phyloP scores from a whole-genome alignment of 2,888 invertebrate genomes.

The Cantharis rufa region DNA sequence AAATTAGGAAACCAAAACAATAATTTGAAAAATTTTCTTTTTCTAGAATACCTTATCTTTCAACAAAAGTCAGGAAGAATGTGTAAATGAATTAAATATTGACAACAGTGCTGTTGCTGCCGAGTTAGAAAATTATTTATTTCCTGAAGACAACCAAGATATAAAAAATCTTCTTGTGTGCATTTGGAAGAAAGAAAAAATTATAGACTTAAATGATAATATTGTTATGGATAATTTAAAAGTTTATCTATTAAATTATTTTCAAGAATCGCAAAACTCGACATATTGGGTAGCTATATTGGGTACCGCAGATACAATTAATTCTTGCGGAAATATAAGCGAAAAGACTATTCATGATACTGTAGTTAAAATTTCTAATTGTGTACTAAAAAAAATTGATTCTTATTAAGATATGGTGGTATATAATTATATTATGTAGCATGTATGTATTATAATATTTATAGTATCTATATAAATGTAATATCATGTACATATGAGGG shows the following conservation, averaged over 20 bases:
- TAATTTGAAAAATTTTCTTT: background rate
- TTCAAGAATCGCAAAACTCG: background rate
- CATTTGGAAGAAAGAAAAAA: constrained; percentile 18
- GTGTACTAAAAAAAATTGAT: constrained; percentile 12
- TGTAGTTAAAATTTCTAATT: constrained; percentile 15
- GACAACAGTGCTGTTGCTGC: background rate
- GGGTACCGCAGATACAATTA: constrained; percentile 8
- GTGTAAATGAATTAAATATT: constrained; percentile 5
- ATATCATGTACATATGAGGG: too few species aligned
- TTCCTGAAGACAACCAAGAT: constrained; percentile 10
- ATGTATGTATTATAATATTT: background rate
- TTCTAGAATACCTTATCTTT: background rate
- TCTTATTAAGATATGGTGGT: background rate
- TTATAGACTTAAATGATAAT: constrained; percentile 7
- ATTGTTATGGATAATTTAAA: constrained; percentile 7
- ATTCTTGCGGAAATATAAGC: constrained; percentile 4
- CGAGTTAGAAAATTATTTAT: background rate
- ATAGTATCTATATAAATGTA: too few species aligned
- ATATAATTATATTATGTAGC: background rate
- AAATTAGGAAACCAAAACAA: background rate
- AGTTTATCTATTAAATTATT: constrained; percentile 10
- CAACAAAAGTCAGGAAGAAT: constrained; percentile 10
- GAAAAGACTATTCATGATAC: background rate
- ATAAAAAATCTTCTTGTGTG: constrained; percentile 10
- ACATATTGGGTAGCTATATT: constrained; percentile 6